Evolutionary conservation across 2,797 vertebrate genomes (phyloP), one percentile per base, ranked within the genome.

Genomic region (Enteromius viviparus): DNA sequence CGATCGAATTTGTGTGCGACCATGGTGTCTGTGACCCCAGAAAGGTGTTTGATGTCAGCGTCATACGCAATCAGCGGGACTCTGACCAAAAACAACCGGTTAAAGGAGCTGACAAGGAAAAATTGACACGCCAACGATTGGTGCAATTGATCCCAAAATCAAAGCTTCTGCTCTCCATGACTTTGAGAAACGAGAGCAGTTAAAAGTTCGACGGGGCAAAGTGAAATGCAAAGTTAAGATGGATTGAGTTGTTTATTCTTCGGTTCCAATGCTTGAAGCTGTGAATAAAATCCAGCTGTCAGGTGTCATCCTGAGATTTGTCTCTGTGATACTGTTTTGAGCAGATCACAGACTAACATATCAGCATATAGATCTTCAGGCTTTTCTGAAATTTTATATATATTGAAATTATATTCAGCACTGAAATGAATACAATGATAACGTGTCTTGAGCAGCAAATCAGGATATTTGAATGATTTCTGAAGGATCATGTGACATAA

Each of bases 81-180:
- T 79, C 34, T 29, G 32, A 68, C 75, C 62, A 81, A 37, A 45
- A 21, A 49, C 64, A 32, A 29, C 51, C 71, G 7, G 68, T 47
- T 79, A 75, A 82, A 82, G 76, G 40, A 69, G 64, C 70, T 58
- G 71, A 70, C 77, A 23, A 80, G 4, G 40, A 82, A 74, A 62
- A 78, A 82, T 75, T 37, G 66, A 78, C 75, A 74, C 1, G 60
- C 19, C 45, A 80, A 76, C 70, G 60, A 49, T 55, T 62, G 64
- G 32, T 4, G 32, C 76, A 53, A 86, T 86, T 80, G 85, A 86
- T 83, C 85, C 34, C 64, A 78, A 34, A 83, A 83, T 80, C 81
- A 75, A 83, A 83, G 51, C 19, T 32, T 53, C 40, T 32, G 42
- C 62, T 75, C 8, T 78, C n/a, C 75, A 64, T 65, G 76, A 87